Percentiles rank a stretch among this genome's conserved stretches.
Conservation (phyloP, 2,797 vertebrate species). For the Tragopan temminckii region DNA sequence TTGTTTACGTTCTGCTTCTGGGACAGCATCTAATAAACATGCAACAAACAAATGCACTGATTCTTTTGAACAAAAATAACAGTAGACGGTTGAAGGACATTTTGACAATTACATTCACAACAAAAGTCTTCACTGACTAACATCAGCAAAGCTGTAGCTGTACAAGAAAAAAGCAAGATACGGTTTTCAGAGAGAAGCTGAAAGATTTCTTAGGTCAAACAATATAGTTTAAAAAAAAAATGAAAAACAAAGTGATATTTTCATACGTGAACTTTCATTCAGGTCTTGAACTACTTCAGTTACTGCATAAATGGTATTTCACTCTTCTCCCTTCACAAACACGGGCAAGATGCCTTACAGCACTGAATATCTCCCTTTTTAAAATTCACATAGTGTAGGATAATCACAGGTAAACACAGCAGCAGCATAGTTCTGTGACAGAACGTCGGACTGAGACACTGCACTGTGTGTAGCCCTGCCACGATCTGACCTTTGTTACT, state of each 20-base stretch:
- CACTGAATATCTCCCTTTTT: not conserved
- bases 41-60: not conserved
- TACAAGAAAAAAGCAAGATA: not conserved
- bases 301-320: not conserved
- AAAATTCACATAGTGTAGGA: not conserved
- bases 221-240: not conserved
- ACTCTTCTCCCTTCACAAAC: not conserved
- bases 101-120: not conserved
- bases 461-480: not conserved
- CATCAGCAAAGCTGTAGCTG: not conserved
- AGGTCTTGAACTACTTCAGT: not conserved
- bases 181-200: not conserved
- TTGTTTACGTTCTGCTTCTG: not conserved
- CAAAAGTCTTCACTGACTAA: not conserved
- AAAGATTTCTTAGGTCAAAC: not conserved
- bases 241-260: accelerated
- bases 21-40: not conserved
- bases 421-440: not conserved
- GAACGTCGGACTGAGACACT: not conserved
- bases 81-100: not conserved
- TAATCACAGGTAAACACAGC: not conserved
- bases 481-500: conserved; percentile 50
- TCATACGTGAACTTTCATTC: not conserved
- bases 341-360: not conserved
- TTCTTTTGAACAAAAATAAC: not conserved